Base-by-base conservation (phyloP, 1,140 invertebrate species). In the Lysiphlebus fabarum region DNA sequence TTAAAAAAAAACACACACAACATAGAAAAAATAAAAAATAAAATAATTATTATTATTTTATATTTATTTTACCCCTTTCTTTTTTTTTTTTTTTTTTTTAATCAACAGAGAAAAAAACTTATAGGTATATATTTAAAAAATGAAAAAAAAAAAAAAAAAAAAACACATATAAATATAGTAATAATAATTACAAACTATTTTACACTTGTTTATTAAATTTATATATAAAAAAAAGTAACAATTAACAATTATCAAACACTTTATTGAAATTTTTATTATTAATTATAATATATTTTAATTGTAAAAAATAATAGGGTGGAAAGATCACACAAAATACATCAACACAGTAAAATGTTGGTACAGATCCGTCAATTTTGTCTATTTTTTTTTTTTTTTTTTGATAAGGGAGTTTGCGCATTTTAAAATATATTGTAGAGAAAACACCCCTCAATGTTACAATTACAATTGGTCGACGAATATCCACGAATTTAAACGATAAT, bases 361-460 rank as follows among this genome's bases (percentile, higher is more conserved):
- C 38, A 56, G 10, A 53, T 45, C 42, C 49, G 49, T 42, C 50
- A 40, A 53, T 40, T 17, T 26, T 26, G 17, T 26, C 17, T 26
- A 2, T 1, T 26, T 34, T 58, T 33, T 38, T 34, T 61, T 26
- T 26, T 1, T 26, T 34, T 58, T 33, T 38, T 34, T 61, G 53
- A n/a, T n/a, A n/a, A n/a, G 7, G 58, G 71, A 71, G 70, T 65
- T 71, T 76, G 74, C 74, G 72, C 74, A 70, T 72, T 66, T 67
- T 53, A 53, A 43, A 76, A n/a, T n/a, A n/a, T 72, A 73, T 66
- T 74, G 60, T 62, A n/a, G n/a, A n/a, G 59, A 70, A 70, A 63
- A 67, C 67, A 67, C 34, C 36, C 11, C 49, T 38, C 11, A 17
- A 33, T 68, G 65, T 58, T 70, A 67, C 66, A 62, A 62, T 57